Evolutionary conservation across 1,140 invertebrate species (phyloP), one percentile per base, ranked within the genome.

Genomic region (Andrena cerasifolii): DNA sequence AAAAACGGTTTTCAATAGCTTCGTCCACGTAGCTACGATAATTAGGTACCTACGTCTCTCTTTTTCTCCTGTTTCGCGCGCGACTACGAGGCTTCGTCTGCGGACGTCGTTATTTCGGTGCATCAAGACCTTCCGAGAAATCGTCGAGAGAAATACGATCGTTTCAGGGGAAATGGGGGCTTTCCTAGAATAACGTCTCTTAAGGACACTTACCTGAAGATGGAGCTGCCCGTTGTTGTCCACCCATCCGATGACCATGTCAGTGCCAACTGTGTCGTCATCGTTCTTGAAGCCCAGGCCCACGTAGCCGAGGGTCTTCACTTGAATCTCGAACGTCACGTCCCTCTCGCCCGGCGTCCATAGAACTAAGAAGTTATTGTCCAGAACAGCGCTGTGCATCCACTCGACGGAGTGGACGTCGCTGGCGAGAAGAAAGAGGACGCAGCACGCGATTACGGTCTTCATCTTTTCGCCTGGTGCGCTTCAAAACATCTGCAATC

Each of bases 261-360:
- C 95, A 67, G 95, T 93, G 51, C 95, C 95, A 66, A 93, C 93
- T 93, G 95, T 94, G 83, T 94, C 94, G 63, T 96, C 95, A 89
- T 95, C 95, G 73, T 94, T 94, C 80, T 96, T 97, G 88, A 97
- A 96, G 63, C 96, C 96, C 84, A 97, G 95, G 24, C 96, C 96
- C 74, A 97, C 94, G 90, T 96, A 97, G 79, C 97, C 97, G 82
- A 94, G 93, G 54, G 96, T 96, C 91, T 94, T 95, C 83, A 96
- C 96, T 93, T 96, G 96, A 84, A 97, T 93, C 91, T 96, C 95
- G 89, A 97, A 97, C 63, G 95, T 96, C 85, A 97, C 95, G 90
- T 96, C 95, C 88, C 93, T 90, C 66, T 92, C 90, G n/a, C 81
- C 87, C 1, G 91, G 91, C 31, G 93, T 92, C 94, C 94, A 94